These are phyloP conservation scores for Cryptotermes secundus DNA, from an alignment of 1,140 invertebrate species.

Conservation along the genomic window DNA sequence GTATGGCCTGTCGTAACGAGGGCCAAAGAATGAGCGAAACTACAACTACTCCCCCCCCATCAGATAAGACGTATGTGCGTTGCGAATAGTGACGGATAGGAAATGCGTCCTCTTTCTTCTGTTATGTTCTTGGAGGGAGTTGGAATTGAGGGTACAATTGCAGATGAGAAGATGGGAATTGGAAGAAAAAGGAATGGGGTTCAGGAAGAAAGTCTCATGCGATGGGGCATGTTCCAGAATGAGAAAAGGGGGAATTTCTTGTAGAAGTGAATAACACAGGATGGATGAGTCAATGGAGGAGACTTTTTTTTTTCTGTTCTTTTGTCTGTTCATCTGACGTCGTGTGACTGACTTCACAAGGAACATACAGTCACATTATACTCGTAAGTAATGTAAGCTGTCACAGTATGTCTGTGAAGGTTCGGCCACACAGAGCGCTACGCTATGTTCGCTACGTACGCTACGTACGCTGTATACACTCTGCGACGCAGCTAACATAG, in stretches of 20 bases:
- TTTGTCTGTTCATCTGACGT: not conserved
- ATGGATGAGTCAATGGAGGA: not conserved
- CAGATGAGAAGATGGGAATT: slow-evolving; percentile 1
- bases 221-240: not conserved
- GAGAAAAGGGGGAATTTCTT: not conserved
- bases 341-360: not conserved
- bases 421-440: too few species aligned
- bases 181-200: not conserved
- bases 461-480: too few species aligned
- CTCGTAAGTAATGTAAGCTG: too few species aligned
- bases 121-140: too few species aligned
- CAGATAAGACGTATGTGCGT: slow-evolving; percentile 15
- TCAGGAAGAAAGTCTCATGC: not conserved
- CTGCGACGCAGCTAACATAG: too few species aligned
- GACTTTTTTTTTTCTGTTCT: too few species aligned
- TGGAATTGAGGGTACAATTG: not conserved
- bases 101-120: not conserved
- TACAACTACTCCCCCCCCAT: not conserved
- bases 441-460: too few species aligned
- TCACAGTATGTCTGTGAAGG: too few species aligned
- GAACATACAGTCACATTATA: too few species aligned
- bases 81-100: not conserved
- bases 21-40: not conserved
- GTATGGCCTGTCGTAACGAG: slow-evolving; percentile 16
- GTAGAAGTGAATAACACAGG: not conserved